Percentiles rank a stretch among this genome's conserved stretches.
Conservation (phyloP, 2,888 invertebrate genomes). For the Tetramorium bicarinatum region DNA sequence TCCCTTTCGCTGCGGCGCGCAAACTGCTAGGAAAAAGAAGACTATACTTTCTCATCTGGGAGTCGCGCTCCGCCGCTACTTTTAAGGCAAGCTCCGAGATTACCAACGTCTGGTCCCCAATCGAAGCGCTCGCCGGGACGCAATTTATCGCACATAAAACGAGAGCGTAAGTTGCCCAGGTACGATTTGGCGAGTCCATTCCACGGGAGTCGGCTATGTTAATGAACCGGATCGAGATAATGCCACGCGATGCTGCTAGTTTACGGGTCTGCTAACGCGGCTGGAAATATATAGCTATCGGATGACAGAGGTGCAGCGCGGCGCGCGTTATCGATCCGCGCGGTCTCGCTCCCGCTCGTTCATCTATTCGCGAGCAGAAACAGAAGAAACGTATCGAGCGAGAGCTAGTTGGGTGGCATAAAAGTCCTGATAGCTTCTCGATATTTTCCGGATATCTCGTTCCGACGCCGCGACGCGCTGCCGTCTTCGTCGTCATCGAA, state of each 20-base stretch:
- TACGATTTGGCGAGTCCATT: conserved; percentile 73
- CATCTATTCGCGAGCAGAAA: conserved; percentile 38
- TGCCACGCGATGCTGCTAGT: conserved; percentile 70
- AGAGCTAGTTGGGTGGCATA: conserved; percentile 67
- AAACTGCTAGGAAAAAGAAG: neutral
- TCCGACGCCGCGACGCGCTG: conserved; percentile 22
- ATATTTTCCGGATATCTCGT: conserved; percentile 73
- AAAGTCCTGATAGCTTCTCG: conserved; percentile 77
- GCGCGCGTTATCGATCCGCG: conserved; percentile 63
- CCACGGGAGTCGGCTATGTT: conserved; percentile 72
- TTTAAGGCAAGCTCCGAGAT: conserved; percentile 62
- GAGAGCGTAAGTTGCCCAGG: conserved; percentile 66
- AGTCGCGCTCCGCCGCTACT: conserved; percentile 52
- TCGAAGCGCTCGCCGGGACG: conserved; percentile 61
- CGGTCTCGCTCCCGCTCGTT: conserved; percentile 37
- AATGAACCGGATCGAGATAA: conserved; percentile 78
- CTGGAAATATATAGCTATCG: conserved; percentile 76
- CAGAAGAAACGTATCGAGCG: conserved; percentile 53
- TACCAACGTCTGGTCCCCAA: conserved; percentile 59
- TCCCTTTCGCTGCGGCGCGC: conserved; percentile 9
- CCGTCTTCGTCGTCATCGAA: conserved; percentile 32
- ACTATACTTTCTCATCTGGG: conserved; percentile 46
- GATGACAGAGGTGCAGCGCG: conserved; percentile 62
- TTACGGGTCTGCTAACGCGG: conserved; percentile 78
- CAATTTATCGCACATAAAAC: conserved; percentile 74